These are phyloP conservation scores for Lathamus discolor DNA, from an alignment of 2,113 vertebrate species.

Conservation along the genomic window DNA sequence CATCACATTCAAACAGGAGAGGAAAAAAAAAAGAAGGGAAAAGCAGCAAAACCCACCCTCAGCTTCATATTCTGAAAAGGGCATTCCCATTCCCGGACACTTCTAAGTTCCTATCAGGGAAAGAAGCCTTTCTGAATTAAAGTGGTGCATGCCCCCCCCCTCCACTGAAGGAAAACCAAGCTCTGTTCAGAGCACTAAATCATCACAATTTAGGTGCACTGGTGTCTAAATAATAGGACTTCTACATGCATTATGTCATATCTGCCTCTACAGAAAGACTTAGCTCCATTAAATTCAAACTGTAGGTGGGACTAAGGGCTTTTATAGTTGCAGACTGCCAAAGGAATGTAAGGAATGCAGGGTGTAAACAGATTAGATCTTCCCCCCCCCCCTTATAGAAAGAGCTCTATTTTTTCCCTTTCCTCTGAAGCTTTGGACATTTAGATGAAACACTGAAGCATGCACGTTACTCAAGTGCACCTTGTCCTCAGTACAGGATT, in stretches of 20 bases:
- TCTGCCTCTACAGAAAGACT: background rate
- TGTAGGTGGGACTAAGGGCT: background rate
- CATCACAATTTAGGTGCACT: background rate
- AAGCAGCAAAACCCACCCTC: background rate
- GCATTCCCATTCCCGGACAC: background rate
- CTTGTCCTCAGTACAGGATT: background rate
- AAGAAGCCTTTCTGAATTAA: background rate
- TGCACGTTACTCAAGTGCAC: background rate
- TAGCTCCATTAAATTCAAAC: background rate
- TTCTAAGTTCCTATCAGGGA: background rate
- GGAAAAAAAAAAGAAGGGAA: background rate
- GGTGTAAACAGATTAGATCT: slow-evolving; percentile 7
- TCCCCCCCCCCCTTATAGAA: background rate
- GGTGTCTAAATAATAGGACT: background rate
- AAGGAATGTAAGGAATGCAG: slow-evolving; percentile 14
- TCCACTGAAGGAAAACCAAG: background rate
- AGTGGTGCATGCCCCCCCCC: too few species aligned
- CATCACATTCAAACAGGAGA: slow-evolving; percentile 16
- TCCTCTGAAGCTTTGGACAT: background rate
- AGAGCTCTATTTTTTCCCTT: background rate
- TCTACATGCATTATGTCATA: background rate
- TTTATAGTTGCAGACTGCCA: background rate
- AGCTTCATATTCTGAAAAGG: background rate
- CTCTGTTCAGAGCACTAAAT: background rate
- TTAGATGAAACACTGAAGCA: background rate